These are phyloP conservation scores for Cynoglossus semilaevis DNA, from an alignment of 2,113 vertebrate genomes.

Conservation along the genomic window DNA sequence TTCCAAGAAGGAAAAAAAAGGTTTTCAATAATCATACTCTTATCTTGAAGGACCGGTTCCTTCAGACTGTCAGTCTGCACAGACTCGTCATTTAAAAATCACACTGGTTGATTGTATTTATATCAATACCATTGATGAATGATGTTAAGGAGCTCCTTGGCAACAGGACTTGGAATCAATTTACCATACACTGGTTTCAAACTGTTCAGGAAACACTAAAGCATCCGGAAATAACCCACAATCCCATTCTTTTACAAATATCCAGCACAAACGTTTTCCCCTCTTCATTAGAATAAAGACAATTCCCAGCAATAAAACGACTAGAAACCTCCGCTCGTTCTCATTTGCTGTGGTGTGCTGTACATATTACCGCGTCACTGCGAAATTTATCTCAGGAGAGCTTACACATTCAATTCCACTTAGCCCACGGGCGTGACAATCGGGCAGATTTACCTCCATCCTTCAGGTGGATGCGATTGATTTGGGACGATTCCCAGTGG, in stretches of 20 bases:
- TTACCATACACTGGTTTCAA: neutral
- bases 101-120: conserved; percentile 5
- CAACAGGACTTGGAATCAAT: conserved; percentile 12
- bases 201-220: neutral
- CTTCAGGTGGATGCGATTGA: conserved; percentile 49
- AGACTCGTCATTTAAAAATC: conserved; percentile 2
- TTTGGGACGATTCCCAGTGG: conserved; percentile 48
- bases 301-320: conserved; percentile 8
- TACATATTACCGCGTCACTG: neutral
- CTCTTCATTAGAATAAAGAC: conserved; percentile 5
- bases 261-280: neutral
- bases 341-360: neutral
- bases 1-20: neutral
- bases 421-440: conserved; percentile 34
- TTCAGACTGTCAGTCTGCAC: neutral
- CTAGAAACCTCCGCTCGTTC: neutral
- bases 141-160: conserved; percentile 29
- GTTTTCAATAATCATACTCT: neutral
- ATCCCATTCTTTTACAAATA: conserved; percentile 3
- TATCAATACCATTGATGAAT: conserved; percentile 45
- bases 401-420: conserved; percentile 15
- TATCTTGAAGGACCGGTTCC: neutral
- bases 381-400: conserved; percentile 27
- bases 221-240: conserved; percentile 6
- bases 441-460: conserved; percentile 45